Evolutionary conservation across 1,140 invertebrate species (phyloP).

Genomic region (Drosophila pallidifrons): DNA sequence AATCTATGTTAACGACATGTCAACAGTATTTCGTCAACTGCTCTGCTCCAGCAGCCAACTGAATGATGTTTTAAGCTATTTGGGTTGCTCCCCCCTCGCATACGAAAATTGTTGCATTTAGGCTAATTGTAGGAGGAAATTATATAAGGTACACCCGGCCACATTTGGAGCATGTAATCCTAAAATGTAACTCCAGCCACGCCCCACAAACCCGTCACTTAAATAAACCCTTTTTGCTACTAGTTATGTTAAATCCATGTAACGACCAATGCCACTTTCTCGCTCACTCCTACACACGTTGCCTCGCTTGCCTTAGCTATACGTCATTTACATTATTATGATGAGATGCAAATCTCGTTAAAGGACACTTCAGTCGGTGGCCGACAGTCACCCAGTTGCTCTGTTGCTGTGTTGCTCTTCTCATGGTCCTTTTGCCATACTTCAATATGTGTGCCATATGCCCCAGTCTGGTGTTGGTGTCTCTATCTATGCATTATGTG

Average conservation of each 20-base stretch:
- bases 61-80: constrained; percentile 25
- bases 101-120: constrained; percentile 12
- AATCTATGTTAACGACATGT: constrained; percentile 13
- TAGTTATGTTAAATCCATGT: constrained; percentile 69
- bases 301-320: constrained; percentile 31
- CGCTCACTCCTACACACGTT: background rate
- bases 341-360: constrained; percentile 82
- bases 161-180: constrained; percentile 49
- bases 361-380: constrained; percentile 72
- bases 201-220: constrained; percentile 25
- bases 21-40: constrained; percentile 4
- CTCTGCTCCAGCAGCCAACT: background rate
- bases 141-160: constrained; percentile 28
- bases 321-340: constrained; percentile 83
- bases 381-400: constrained; percentile 45
- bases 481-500: constrained; percentile 24
- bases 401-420: constrained; percentile 24
- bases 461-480: constrained; percentile 45
- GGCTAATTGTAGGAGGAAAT: constrained; percentile 43
- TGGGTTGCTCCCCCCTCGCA: background rate
- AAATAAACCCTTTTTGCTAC: constrained; percentile 62
- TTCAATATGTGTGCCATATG: constrained; percentile 82
- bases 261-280: constrained; percentile 42
- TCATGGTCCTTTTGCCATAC: constrained; percentile 60
- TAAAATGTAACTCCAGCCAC: constrained; percentile 28